Evolutionary conservation across 1,140 invertebrate species (phyloP).

Genomic region (Nebria ingens): DNA sequence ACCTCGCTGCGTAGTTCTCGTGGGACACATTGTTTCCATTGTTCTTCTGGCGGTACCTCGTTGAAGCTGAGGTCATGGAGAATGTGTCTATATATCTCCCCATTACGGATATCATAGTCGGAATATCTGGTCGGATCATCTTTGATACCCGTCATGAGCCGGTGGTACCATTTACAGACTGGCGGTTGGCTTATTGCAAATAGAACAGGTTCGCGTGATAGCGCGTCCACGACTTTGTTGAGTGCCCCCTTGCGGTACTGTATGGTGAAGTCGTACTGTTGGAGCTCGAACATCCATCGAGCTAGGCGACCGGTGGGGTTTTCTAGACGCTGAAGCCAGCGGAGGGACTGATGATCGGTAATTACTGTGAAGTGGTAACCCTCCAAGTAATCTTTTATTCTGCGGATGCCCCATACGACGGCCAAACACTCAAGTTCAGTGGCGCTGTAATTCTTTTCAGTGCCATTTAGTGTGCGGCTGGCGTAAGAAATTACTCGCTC

Average conservation of each 20-base stretch:
- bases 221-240: not conserved
- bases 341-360: conserved; percentile 23
- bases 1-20: not conserved
- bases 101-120: not conserved
- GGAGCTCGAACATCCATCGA: conserved; percentile 21
- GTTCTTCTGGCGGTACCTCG: no score
- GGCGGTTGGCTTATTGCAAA: not conserved
- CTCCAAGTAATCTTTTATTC: conserved; percentile 26
- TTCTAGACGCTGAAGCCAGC: conserved; percentile 25
- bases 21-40: not conserved
- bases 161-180: not conserved
- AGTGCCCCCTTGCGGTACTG: not conserved
- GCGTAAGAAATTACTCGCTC: no score
- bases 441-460: no score
- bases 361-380: conserved; percentile 27
- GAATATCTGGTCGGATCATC: not conserved
- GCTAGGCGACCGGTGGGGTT: conserved; percentile 24
- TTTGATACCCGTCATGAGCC: not conserved
- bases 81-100: not conserved
- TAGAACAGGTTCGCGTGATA: not conserved
- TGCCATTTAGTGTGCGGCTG: no score
- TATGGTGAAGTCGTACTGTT: not conserved
- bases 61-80: no score
- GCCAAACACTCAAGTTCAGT: conserved; percentile 36
- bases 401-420: conserved; percentile 34